These are phyloP conservation scores for Lepidocolaptes lacrymiger DNA, from an alignment of 2,797 vertebrate species.

Conservation along the genomic window DNA sequence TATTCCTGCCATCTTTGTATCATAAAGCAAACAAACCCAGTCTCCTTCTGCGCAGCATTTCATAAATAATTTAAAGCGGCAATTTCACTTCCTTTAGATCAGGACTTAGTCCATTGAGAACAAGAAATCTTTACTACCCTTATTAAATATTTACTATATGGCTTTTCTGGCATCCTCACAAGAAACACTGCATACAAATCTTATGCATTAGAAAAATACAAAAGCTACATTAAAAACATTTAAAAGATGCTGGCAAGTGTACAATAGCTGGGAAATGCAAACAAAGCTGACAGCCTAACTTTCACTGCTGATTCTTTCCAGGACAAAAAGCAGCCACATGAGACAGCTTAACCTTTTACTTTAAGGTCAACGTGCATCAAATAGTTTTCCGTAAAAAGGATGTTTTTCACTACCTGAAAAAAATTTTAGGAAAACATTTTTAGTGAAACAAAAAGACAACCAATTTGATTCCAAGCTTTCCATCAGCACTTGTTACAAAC, in stretches of 20 bases:
- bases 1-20: not conserved
- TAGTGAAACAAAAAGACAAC: not conserved
- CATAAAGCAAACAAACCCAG: constrained; percentile 3
- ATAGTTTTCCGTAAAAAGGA: not conserved
- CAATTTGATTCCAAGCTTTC: not conserved
- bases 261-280: not conserved
- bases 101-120: not conserved
- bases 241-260: not conserved
- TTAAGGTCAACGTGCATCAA: not conserved
- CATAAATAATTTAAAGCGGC: constrained; percentile 54
- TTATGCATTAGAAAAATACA: constrained; percentile 50
- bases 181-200: constrained; percentile 23
- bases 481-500: not conserved
- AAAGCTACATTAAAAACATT: constrained; percentile 39
- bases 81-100: constrained; percentile 44
- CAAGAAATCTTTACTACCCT: constrained; percentile 47
- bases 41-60: not conserved
- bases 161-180: constrained; percentile 48
- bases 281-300: constrained; percentile 14
- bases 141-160: constrained; percentile 74
- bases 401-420: not conserved
- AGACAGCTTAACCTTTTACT: not conserved
- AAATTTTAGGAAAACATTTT: not conserved
- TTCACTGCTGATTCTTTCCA: constrained; percentile 20
- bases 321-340: not conserved